Conservation (phyloP, 1,140 invertebrate species). For the Phortica variegata region DNA sequence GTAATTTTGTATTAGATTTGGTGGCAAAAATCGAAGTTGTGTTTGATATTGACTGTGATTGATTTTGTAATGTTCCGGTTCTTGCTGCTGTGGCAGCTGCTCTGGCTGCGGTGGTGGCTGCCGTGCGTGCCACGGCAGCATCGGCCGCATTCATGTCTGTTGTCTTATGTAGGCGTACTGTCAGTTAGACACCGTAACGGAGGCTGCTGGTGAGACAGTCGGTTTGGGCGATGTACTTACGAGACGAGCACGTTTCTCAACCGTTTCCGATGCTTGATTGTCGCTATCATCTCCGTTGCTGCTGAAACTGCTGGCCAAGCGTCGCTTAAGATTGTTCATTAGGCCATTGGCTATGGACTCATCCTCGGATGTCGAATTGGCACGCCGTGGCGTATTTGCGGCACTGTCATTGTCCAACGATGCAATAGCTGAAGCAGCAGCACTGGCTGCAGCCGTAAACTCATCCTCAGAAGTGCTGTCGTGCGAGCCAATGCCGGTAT, state of each 20-base stretch:
- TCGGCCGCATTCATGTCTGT: slow-evolving; percentile 38
- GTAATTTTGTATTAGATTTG: no score
- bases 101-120: slow-evolving; percentile 9
- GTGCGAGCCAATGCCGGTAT: slow-evolving; percentile 28
- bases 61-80: no score
- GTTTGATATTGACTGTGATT: no score
- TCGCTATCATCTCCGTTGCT: slow-evolving; percentile 52
- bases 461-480: slow-evolving; percentile 52
- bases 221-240: slow-evolving; percentile 9
- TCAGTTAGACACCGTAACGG: slow-evolving; percentile 42
- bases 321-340: slow-evolving; percentile 36
- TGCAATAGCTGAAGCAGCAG: slow-evolving; percentile 45
- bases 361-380: slow-evolving; percentile 50
- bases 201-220: slow-evolving; percentile 9
- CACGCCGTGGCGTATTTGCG: slow-evolving; percentile 40
- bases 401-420: slow-evolving; percentile 50
- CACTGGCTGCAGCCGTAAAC: slow-evolving; percentile 44
- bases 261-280: slow-evolving; percentile 27
- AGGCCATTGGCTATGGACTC: slow-evolving; percentile 34
- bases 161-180: slow-evolving; percentile 49
- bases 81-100: neutral
- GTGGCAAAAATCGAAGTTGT: no score
- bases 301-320: slow-evolving; percentile 43
- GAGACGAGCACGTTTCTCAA: slow-evolving; percentile 31
- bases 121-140: slow-evolving; percentile 11